Conservation (phyloP, 2,888 invertebrate genomes). For the Apoderus coryli region DNA sequence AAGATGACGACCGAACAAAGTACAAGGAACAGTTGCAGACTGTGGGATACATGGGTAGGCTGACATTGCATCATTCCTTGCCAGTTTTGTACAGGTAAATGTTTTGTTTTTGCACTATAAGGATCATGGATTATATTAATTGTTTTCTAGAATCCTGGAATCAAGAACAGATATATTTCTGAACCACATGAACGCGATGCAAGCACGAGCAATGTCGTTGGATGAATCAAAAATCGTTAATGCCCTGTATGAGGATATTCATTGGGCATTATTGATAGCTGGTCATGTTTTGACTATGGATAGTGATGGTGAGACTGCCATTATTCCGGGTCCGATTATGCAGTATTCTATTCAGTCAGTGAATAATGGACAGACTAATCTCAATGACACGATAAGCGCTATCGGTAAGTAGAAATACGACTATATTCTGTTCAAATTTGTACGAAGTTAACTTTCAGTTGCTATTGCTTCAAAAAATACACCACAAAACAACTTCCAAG, state of each 20-base stretch:
- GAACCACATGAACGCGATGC: conserved; percentile 28
- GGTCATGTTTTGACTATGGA: conserved; percentile 56
- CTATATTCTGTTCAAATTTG: neutral
- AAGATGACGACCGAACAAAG: conserved; percentile 50
- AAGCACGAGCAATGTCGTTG: conserved; percentile 29
- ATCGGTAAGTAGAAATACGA: no score
- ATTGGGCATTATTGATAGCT: conserved; percentile 72
- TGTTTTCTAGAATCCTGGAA: conserved; percentile 28
- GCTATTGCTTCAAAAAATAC: conserved; percentile 13
- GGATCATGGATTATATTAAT: neutral
- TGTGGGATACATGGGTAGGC: conserved; percentile 51
- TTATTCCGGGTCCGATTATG: conserved; percentile 51
- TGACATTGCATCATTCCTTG: conserved; percentile 48
- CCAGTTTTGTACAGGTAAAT: conserved; percentile 43
- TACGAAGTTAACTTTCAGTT: conserved; percentile 1
- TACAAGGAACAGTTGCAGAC: conserved; percentile 60
- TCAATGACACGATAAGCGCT: conserved; percentile 29
- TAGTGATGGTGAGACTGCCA: conserved; percentile 47
- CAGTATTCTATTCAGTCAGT: conserved; percentile 40
- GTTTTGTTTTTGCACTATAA: neutral
- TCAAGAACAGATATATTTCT: conserved; percentile 27
- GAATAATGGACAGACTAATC: conserved; percentile 24
- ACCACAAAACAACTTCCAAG: conserved; percentile 23
- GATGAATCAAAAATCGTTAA: conserved; percentile 34
- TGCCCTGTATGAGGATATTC: conserved; percentile 72